Base-by-base conservation (phyloP, 2,888 invertebrate genomes). In the Tinea semifulvella region DNA sequence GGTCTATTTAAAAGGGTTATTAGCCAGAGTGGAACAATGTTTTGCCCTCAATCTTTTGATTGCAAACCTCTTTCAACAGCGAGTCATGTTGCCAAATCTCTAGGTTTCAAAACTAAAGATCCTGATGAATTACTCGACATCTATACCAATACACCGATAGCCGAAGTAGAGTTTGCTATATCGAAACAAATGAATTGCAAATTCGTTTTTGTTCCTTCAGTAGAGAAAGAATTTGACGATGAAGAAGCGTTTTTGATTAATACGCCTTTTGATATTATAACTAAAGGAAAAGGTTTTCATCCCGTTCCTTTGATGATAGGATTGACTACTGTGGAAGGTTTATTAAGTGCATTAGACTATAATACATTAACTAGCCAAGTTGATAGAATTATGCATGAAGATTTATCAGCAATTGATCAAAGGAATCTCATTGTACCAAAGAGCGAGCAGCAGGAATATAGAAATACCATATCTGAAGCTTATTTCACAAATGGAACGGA, bases 281-380 rank as follows among this genome's bases (percentile, higher is more conserved):
- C 56, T 3, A 55, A 2, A 58, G 59, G 62, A 1, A 54, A 55
- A 1, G 45, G 49, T 1, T 68, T 71, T 22, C 60, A 75, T 14
- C 65, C 74, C 0, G 77, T 83, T 4, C 84, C 86, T 1, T 57
- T 74, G 0, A 69, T 85, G 2, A 66, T 83, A 50, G 85, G 86
- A 0, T 58, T 84, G 1, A 84, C 79, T 43, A 82, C 83, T 0
- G 81, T 77, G 0, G 86, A 86, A 60, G 85, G 84, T 0, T 50
- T 84, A 1, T 68, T 76, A 0, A 68, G 70, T 39, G 79, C 72
- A 47, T 55, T 75, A 16, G 74, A 77, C 44, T 73, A 70, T 44
- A 59, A 68, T 25, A 73, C 75, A 0, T 65, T 76, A 1, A 73
- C 70, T 0, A 71, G 72, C 47, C 68, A 70, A 52, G 68, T 71